Conservation (phyloP, 2,797 vertebrate species). For the Artibeus lituratus region DNA sequence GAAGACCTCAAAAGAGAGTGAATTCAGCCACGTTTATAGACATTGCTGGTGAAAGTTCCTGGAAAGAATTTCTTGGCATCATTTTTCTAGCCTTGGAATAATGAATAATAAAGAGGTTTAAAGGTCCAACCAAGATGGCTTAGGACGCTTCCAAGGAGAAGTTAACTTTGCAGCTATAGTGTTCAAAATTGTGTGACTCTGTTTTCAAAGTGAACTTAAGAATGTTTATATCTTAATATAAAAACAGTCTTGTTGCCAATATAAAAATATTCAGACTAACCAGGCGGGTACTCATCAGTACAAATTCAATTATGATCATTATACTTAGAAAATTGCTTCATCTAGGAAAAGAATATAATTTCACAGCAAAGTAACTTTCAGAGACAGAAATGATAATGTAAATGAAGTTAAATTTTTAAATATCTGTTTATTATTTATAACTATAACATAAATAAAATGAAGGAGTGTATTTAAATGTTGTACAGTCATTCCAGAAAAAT, state of each 20-base stretch:
- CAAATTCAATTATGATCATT: neutral
- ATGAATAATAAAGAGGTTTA: neutral
- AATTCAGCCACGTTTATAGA: neutral
- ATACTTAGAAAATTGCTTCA: neutral
- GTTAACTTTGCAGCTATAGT: neutral
- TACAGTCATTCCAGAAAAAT: neutral
- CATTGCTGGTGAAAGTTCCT: neutral
- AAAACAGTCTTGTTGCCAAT: neutral
- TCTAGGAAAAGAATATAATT: neutral
- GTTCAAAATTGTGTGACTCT: neutral
- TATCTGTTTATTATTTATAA: neutral
- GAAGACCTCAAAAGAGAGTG: neutral
- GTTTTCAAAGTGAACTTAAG: constrained; percentile 32
- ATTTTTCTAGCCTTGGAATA: neutral
- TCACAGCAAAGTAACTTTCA: neutral
- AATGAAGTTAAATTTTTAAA: neutral
- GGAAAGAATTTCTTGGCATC: neutral
- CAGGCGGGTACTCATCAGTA: neutral
- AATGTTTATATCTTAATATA: neutral
- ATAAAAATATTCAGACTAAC: neutral
- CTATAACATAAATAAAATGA: neutral
- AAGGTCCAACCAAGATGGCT: neutral
- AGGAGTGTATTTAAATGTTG: neutral
- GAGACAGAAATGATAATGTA: neutral
- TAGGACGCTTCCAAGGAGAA: neutral